Conservation (phyloP, 2,888 invertebrate species). For the Sphinx pinastri region DNA sequence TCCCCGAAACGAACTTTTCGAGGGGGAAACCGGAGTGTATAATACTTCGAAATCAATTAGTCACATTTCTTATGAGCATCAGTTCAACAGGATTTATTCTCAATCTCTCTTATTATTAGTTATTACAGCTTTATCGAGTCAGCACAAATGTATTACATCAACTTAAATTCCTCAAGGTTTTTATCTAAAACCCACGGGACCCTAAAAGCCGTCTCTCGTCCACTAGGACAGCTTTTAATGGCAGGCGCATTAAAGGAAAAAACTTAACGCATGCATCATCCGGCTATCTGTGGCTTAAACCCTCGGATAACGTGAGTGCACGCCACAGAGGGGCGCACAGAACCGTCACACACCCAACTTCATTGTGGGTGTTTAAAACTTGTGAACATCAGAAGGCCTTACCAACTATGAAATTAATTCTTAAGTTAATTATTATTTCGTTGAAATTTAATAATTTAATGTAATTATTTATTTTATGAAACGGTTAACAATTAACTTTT, state of each 20-base stretch:
- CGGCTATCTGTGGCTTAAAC: slow-evolving; percentile 65
- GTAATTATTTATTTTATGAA: no score
- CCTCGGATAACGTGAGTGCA: slow-evolving; percentile 57
- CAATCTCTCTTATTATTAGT: no score
- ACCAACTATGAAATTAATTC: background rate
- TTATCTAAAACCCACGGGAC: slow-evolving; percentile 27
- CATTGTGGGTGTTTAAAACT: background rate
- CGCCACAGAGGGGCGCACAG: slow-evolving; percentile 32
- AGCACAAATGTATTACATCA: no score
- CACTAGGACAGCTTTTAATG: slow-evolving; percentile 63
- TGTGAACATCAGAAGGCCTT: background rate
- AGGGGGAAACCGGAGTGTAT: no score
- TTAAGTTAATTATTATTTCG: background rate
- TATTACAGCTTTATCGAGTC: no score
- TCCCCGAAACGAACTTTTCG: no score
- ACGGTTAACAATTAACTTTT: no score
- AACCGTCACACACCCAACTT: background rate
- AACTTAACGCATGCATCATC: slow-evolving; percentile 65
- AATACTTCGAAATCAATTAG: no score
- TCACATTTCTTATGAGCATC: no score
- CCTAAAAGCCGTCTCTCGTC: slow-evolving; percentile 37
- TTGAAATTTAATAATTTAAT: no score
- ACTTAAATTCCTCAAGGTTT: background rate
- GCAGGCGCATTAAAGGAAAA: slow-evolving; percentile 59
- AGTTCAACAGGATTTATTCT: no score